A percentile compares a stretch with the other conserved stretches of the same genome.
phyloP scores from a whole-genome alignment of 2,888 invertebrate genomes.

The Drepana falcataria region DNA sequence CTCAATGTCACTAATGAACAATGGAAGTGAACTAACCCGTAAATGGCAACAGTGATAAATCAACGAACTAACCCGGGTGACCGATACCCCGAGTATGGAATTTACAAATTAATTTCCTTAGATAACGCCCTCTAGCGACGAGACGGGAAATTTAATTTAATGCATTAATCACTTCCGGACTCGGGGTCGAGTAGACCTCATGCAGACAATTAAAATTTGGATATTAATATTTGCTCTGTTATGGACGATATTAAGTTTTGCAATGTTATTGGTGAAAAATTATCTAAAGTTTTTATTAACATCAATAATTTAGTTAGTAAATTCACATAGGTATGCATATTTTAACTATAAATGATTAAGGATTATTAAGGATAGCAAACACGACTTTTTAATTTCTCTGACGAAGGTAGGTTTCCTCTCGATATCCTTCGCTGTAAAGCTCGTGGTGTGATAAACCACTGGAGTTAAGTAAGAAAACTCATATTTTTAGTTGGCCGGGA shows the following conservation, averaged over 20 bases:
- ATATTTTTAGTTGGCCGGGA: no score
- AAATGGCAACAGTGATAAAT: conserved; percentile 17
- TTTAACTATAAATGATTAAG: no score
- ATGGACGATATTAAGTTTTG: not conserved
- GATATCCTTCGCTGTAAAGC: no score
- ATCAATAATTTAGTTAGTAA: no score
- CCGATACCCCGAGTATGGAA: conserved; percentile 18
- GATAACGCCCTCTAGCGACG: conserved; percentile 49
- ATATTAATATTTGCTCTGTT: not conserved
- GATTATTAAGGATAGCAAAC: no score
- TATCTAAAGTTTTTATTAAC: no score
- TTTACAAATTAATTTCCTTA: conserved; percentile 53
- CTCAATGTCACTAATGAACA: not conserved
- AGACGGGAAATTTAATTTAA: conserved; percentile 57
- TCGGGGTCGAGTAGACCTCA: conserved; percentile 25
- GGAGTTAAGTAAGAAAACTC: no score
- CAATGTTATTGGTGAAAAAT: no score
- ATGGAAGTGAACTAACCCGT: not conserved
- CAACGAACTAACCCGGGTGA: conserved; percentile 16
- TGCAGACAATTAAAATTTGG: conserved; percentile 1
- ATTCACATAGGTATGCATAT: no score
- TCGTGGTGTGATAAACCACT: no score
- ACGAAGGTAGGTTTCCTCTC: no score
- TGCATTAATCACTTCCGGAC: conserved; percentile 29
- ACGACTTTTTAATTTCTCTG: no score